phyloP scores from a whole-genome alignment of 2,797 vertebrate species.

The Sarcophilus harrisii region DNA sequence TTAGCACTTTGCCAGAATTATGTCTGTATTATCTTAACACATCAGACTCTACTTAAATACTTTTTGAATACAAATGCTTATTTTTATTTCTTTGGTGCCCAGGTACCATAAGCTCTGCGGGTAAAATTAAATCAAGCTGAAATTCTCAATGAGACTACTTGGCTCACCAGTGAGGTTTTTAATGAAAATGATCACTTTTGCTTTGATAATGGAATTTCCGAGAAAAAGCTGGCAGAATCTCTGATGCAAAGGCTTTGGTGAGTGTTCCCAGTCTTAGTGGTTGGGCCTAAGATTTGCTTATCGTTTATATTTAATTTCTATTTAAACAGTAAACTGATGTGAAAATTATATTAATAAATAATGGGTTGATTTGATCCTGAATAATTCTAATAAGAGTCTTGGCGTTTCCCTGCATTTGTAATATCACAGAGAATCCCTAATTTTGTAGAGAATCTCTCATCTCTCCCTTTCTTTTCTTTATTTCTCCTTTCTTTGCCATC shows the following conservation, averaged over 20 bases:
- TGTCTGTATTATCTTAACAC: slow-evolving; percentile 45
- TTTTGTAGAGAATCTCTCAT: background rate
- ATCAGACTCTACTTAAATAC: slow-evolving; percentile 52
- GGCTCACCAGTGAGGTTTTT: slow-evolving; percentile 31
- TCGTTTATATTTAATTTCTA: slow-evolving; percentile 46
- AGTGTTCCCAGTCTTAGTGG: background rate
- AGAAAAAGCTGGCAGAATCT: slow-evolving; percentile 41
- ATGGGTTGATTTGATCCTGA: slow-evolving; percentile 62
- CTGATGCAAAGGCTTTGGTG: slow-evolving; percentile 46
- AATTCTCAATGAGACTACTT: slow-evolving; percentile 36
- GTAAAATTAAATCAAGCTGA: slow-evolving; percentile 46
- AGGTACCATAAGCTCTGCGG: slow-evolving; percentile 17
- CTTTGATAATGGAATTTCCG: slow-evolving; percentile 65
- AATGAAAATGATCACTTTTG: slow-evolving; percentile 49
- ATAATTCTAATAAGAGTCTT: slow-evolving; percentile 23
- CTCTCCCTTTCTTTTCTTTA: background rate
- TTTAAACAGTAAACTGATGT: slow-evolving; percentile 49
- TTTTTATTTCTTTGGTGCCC: slow-evolving; percentile 54
- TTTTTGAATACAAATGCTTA: slow-evolving; percentile 64
- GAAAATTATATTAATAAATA: slow-evolving; percentile 62
- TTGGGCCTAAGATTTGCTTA: slow-evolving; percentile 46
- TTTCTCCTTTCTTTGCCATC: background rate
- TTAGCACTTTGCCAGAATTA: slow-evolving; percentile 40
- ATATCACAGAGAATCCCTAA: background rate
- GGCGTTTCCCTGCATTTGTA: background rate